Evolutionary conservation across 2,113 vertebrate species (phyloP).

Genomic region (Vulpes lagopus): DNA sequence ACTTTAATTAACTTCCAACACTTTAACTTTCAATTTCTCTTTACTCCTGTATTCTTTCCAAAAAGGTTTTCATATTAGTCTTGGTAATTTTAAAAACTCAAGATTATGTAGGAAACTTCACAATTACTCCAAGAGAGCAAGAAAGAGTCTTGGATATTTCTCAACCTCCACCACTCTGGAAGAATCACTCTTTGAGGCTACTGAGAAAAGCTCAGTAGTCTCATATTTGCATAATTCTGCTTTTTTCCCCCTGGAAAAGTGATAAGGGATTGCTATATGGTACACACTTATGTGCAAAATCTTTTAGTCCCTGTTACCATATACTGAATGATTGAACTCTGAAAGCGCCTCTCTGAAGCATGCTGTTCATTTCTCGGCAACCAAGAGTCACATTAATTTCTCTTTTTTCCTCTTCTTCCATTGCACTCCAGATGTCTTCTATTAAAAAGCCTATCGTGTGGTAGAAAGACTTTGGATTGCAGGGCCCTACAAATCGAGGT

Average conservation of each 20-base stretch:
- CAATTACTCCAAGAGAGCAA: neutral
- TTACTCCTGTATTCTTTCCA: neutral
- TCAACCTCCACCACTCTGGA: neutral
- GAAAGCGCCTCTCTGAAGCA: neutral
- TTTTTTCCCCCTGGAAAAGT: neutral
- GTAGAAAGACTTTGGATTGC: neutral
- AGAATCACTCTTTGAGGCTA: neutral
- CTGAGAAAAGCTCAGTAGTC: neutral
- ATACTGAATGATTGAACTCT: neutral
- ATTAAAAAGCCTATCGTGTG: neutral
- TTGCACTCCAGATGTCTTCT: neutral
- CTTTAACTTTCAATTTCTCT: conserved; percentile 41
- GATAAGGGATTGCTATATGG: neutral
- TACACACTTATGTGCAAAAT: neutral
- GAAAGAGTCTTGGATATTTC: neutral
- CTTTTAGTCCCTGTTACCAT: neutral
- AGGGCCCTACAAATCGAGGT: neutral
- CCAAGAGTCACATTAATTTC: neutral
- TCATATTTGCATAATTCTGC: neutral
- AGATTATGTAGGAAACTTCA: neutral
- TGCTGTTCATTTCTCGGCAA: neutral
- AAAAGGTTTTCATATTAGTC: neutral
- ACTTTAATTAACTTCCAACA: conserved; percentile 52
- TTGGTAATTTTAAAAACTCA: neutral
- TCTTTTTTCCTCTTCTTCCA: neutral